These are phyloP conservation scores for Acrossocheilus wenchowensis DNA, from an alignment of 2,797 vertebrate species.

Conservation along the genomic window DNA sequence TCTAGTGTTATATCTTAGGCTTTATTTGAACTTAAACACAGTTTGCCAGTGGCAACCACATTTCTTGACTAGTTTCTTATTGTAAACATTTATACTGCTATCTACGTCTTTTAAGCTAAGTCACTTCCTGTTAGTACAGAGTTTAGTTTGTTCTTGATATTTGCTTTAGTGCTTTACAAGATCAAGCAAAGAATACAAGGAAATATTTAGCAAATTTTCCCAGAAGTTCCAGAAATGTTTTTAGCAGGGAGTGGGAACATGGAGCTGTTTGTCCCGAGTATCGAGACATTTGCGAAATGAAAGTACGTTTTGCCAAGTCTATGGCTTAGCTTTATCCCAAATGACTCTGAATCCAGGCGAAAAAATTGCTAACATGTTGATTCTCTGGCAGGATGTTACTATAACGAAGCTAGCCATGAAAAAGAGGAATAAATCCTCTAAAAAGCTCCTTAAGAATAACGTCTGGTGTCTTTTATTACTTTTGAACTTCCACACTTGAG, in stretches of 20 bases:
- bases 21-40: constrained; percentile 20
- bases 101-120: neutral
- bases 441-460: neutral
- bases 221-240: constrained; percentile 3
- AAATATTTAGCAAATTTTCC: neutral
- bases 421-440: constrained; percentile 4
- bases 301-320: constrained; percentile 22
- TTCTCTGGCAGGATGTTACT: constrained; percentile 29
- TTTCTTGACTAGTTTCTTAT: neutral
- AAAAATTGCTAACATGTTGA: constrained; percentile 30
- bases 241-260: neutral
- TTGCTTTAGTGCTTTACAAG: neutral
- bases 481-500: constrained; percentile 4
- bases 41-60: neutral
- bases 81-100: neutral
- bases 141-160: constrained; percentile 28
- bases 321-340: constrained; percentile 18
- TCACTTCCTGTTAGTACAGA: constrained; percentile 21
- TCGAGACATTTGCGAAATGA: neutral
- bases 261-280: neutral
- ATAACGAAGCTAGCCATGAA: constrained; percentile 3
- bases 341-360: constrained; percentile 5
- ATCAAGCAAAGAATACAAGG: constrained; percentile 31
- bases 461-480: constrained; percentile 13
- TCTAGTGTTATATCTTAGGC: neutral